phyloP scores from a whole-genome alignment of 2,113 vertebrate genomes.

The Melanotaenia duboulayi region DNA sequence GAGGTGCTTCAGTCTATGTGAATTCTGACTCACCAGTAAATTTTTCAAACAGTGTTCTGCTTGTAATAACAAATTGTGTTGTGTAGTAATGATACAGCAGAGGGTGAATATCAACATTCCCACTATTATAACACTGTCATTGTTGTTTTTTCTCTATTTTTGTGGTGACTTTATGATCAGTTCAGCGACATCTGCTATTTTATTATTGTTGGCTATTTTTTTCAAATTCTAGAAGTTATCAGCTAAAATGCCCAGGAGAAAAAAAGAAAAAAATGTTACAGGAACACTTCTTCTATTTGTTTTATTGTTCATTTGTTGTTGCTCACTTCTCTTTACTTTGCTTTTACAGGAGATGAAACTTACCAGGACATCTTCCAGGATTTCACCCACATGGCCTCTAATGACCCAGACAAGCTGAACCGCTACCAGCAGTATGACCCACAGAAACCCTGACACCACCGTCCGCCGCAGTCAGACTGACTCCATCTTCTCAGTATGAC shows the following conservation, averaged over 20 bases:
- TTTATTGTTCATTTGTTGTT: background rate
- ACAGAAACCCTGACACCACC: conserved; percentile 81
- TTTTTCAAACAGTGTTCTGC: too few relatives aligned
- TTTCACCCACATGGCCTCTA: conserved; percentile 98
- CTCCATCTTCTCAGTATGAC: background rate
- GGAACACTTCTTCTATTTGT: too few relatives aligned
- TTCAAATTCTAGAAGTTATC: background rate
- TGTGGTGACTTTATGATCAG: background rate
- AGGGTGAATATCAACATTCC: too few relatives aligned
- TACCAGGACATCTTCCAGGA: conserved; percentile 99
- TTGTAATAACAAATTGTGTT: too few relatives aligned
- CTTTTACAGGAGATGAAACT: conserved; percentile 91
- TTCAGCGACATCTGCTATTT: background rate
- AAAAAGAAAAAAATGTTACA: background rate
- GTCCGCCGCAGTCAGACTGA: conserved; percentile 1
- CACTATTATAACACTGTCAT: too few relatives aligned
- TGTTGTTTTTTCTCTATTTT: background rate
- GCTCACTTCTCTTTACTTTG: conserved; percentile 3
- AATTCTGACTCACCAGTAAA: too few relatives aligned
- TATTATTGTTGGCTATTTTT: too few relatives aligned
- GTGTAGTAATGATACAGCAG: too few relatives aligned
- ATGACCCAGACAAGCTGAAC: conserved; percentile 95
- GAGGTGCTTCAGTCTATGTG: too few relatives aligned
- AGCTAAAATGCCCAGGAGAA: background rate
- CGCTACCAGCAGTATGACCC: conserved; percentile 90